Evolutionary conservation across 2,888 invertebrate genomes (phyloP).

Genomic region (Drosophila meridionalis): DNA sequence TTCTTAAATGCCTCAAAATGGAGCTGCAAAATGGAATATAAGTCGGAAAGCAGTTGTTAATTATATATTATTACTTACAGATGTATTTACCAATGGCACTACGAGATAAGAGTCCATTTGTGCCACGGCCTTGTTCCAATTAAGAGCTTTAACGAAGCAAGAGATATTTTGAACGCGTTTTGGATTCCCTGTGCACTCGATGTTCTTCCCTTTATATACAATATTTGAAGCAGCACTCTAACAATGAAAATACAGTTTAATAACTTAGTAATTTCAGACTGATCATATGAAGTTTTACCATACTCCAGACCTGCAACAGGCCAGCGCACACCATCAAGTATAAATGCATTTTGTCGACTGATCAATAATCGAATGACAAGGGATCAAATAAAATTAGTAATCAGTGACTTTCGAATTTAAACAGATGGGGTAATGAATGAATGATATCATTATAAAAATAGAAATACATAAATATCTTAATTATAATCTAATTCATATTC

Average conservation of each 20-base stretch:
- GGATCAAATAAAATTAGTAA: neutral
- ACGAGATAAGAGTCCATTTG: slow-evolving; percentile 38
- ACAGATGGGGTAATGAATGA: neutral
- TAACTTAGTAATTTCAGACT: no score
- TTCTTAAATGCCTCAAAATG: slow-evolving; percentile 28
- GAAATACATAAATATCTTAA: neutral
- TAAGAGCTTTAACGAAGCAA: slow-evolving; percentile 40
- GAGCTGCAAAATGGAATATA: neutral
- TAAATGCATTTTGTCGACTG: neutral
- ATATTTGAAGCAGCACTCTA: slow-evolving; percentile 25
- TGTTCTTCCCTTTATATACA: slow-evolving; percentile 44
- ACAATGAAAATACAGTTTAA: neutral
- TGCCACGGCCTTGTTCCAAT: slow-evolving; percentile 52
- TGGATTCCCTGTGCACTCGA: slow-evolving; percentile 29
- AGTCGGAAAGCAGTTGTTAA: neutral
- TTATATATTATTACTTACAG: slow-evolving; percentile 19
- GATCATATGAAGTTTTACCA: slow-evolving; percentile 1
- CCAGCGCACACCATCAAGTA: neutral
- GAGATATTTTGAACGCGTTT: slow-evolving; percentile 21
- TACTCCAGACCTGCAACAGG: neutral
- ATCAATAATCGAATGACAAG: neutral
- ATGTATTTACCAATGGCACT: slow-evolving; percentile 23
- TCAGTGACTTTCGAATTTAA: neutral
- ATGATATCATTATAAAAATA: neutral
- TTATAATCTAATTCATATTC: neutral